Evolutionary conservation across 2,888 invertebrate species (phyloP), one percentile per base, ranked within the genome.

Genomic region (Caenorhabditis sp.): DNA sequence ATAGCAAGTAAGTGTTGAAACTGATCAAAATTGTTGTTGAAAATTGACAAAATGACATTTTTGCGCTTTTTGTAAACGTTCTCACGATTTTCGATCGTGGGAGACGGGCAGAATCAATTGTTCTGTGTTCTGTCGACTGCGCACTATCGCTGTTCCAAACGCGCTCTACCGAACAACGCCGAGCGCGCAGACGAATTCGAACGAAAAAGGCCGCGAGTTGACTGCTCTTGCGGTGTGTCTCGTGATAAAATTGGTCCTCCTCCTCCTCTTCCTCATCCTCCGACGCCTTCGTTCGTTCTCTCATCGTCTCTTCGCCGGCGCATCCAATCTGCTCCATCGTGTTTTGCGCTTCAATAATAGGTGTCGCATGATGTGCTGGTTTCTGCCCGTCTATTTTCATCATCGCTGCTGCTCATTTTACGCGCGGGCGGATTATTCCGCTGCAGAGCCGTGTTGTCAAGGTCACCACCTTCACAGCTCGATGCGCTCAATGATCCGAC

Each of bases 151-250:
- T 7, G 17, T 4, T n/a, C 45, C 62, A 73, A 59, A 24, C 22
- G 45, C 59, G 73, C 73, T 39, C 73, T 20, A 24, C n/a, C 46
- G 63, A 41, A 65, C 56, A 3, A 7, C 9, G 22, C 26, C 17
- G n/a, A n/a, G 35, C 41, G 41, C 15, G 2, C 15, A 41, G 13
- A 15, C 37, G 30, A 52, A 35, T 68, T 68, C 68, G 68, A 68
- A 68, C 58, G 39, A 46, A 56, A 68, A 62, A 52, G 41, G 52
- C 68, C 68, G 68, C 68, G 68, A 68, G 58, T 32, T 27, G 55
- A 24, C 32, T n/a, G 20, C 52, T 20, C 7, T 26, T 43, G 35
- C 26, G 37, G 48, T 13, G 35, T 17, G 58, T 26, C 68, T 58
- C 58, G 68, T 68, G 68, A 68, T 68, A 59, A 52, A 52, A 43